These are phyloP conservation scores for Listronotus bonariensis DNA, from an alignment of 1,140 invertebrate species.

Conservation along the genomic window DNA sequence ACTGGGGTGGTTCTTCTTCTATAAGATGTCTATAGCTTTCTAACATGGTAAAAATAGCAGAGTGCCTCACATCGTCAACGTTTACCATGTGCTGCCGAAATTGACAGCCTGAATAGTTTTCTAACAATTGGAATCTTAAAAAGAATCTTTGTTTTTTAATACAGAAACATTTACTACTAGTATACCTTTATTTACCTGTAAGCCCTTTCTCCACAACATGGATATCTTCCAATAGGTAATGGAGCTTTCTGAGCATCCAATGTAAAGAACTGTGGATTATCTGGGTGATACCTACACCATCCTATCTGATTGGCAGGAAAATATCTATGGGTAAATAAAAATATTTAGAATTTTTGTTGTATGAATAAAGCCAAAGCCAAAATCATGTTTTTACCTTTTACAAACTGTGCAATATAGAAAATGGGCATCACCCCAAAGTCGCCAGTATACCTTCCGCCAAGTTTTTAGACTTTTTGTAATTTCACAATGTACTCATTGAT, in stretches of 20 bases:
- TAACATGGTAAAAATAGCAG: constrained; percentile 63
- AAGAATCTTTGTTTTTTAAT: background rate
- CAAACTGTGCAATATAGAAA: constrained; percentile 78
- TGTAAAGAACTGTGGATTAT: constrained; percentile 74
- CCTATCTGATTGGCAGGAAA: constrained; percentile 78
- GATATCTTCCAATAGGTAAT: constrained; percentile 72
- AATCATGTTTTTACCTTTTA: constrained; percentile 56
- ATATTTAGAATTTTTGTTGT: background rate
- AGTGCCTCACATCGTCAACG: constrained; percentile 59
- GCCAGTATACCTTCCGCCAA: constrained; percentile 92
- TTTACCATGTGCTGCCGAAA: constrained; percentile 67
- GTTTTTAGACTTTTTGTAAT: constrained; percentile 77
- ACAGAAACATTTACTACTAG: background rate
- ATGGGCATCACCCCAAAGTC: constrained; percentile 86
- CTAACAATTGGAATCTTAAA: constrained; percentile 48
- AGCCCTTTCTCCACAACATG: constrained; percentile 83
- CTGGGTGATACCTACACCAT: constrained; percentile 80
- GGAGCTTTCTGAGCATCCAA: constrained; percentile 66
- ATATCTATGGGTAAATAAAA: constrained; percentile 51
- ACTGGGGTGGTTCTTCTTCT: constrained; percentile 64
- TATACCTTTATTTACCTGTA: constrained; percentile 64
- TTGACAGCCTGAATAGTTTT: constrained; percentile 60
- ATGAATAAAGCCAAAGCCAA: no score
- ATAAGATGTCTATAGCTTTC: constrained; percentile 63
- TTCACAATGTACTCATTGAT: constrained; percentile 79